phyloP scores from a whole-genome alignment of 1,140 invertebrate genomes.

The Leptinotarsa texana region DNA sequence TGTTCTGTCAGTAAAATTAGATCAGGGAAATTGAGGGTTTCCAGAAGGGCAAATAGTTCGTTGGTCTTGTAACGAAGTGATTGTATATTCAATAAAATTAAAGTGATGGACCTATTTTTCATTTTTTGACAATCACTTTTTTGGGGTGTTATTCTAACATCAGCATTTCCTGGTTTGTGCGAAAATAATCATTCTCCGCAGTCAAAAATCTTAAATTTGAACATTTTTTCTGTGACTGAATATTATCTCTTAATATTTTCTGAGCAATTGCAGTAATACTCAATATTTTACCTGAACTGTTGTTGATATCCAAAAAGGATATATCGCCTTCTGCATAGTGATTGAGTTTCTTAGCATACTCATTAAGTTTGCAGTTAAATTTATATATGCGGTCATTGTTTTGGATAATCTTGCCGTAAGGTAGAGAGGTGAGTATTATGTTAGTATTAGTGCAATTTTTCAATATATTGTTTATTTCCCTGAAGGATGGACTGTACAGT shows the following conservation, averaged over 20 bases:
- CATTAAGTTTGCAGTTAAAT: background rate
- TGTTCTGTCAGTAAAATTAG: background rate
- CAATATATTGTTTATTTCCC: background rate
- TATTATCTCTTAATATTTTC: background rate
- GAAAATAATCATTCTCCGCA: background rate
- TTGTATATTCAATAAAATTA: conserved; percentile 10
- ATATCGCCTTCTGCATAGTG: background rate
- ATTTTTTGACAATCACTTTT: background rate
- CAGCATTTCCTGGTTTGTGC: background rate
- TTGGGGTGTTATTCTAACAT: background rate
- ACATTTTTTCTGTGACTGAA: background rate
- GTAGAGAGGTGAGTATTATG: background rate
- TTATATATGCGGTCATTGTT: background rate
- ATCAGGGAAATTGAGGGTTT: conserved; percentile 3
- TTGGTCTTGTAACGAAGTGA: conserved; percentile 2
- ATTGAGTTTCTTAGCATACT: background rate
- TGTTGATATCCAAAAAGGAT: background rate
- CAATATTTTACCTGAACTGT: background rate
- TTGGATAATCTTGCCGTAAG: background rate
- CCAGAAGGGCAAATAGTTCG: background rate
- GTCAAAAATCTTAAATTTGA: background rate
- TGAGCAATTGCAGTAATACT: background rate
- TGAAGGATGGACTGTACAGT: background rate
- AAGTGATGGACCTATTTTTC: background rate
- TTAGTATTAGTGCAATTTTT: background rate